Base-by-base conservation (phyloP, 1,140 invertebrate species). In the Zaprionus ghesquierei region DNA sequence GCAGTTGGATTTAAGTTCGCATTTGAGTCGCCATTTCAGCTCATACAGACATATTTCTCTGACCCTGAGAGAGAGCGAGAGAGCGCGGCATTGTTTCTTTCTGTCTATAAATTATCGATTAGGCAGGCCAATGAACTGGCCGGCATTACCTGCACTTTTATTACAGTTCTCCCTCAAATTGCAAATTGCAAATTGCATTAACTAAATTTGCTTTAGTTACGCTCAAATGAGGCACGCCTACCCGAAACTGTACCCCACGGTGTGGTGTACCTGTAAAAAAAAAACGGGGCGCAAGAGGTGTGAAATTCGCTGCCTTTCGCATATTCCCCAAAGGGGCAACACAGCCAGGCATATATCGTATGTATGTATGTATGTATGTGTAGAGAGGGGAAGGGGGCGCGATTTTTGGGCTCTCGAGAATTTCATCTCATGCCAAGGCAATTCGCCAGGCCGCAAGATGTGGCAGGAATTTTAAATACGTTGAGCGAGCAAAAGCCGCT, bases 41-140 rank as follows among this genome's bases (percentile, higher is more conserved):
- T 29, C 6, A 8, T 29, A 35, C 6, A 8, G 6, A 35, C 33
- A 35, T 35, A 35, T 35, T 35, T 35, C 10, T 35, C 73, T 44
- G 54, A 54, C 50, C 63, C 65, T 69, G 64, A 58, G 51, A 23
- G 12, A 33, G 53, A 68, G 38, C 38, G 27, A 38, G 23, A 29
- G 29, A 55, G 29, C n/a, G 38, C n/a, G 38, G 63, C 71, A 82
- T 82, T 81, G 79, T 82, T 81, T 20, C 66, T 31, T 73, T 22
- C 27, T 33, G 44, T 69, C 76, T 79, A 87, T 87, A 86, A 87
- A 87, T 87, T 86, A 79, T 81, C 82, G 81, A 87, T 87, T 87
- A 87, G 74, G 73, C 62, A 62, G 79, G 78, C 82, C 75, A 78
- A 68, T 61, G 79, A 75, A 62, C 79, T 69, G 46, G 9, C 46